Percentiles rank a stretch among this genome's conserved stretches.
Evolutionary conservation across 1,140 invertebrate species (phyloP).

Genomic region (Phymorhynchus buccinoides): DNA sequence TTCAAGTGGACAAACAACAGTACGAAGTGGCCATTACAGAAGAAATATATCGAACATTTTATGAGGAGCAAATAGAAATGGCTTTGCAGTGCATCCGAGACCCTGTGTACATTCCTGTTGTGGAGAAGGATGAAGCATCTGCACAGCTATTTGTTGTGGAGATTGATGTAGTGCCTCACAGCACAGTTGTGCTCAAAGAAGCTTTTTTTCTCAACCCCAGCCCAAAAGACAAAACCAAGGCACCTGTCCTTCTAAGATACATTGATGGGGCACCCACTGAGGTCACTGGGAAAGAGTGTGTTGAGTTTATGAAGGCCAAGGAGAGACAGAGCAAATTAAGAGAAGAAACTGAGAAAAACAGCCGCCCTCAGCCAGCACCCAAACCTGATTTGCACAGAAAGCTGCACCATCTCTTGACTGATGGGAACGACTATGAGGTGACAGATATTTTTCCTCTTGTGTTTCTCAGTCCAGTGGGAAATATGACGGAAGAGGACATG

Average conservation of each 20-base stretch:
- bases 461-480: constrained; percentile 36
- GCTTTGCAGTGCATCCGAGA: constrained; percentile 40
- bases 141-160: constrained; percentile 44
- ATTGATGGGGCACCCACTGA: constrained; percentile 24
- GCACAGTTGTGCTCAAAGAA: constrained; percentile 6
- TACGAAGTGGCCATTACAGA: constrained; percentile 28
- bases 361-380: background rate
- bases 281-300: background rate
- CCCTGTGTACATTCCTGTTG: constrained; percentile 44
- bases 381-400: constrained; percentile 41
- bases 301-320: constrained; percentile 28
- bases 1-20: constrained; percentile 28
- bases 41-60: constrained; percentile 39
- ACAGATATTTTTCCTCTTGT: constrained; percentile 44
- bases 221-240: background rate
- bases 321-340: constrained; percentile 22
- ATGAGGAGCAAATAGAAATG: constrained; percentile 21
- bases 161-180: constrained; percentile 46
- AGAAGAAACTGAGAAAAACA: constrained; percentile 29
- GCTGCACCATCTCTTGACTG: constrained; percentile 38
- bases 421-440: constrained; percentile 34
- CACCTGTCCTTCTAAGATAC: constrained; percentile 15
- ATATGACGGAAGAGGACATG: constrained; percentile 35
- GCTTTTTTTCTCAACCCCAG: constrained; percentile 26
- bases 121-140: constrained; percentile 8